phyloP scores from a whole-genome alignment of 2,113 vertebrate species.

The Eptesicus fuscus region DNA sequence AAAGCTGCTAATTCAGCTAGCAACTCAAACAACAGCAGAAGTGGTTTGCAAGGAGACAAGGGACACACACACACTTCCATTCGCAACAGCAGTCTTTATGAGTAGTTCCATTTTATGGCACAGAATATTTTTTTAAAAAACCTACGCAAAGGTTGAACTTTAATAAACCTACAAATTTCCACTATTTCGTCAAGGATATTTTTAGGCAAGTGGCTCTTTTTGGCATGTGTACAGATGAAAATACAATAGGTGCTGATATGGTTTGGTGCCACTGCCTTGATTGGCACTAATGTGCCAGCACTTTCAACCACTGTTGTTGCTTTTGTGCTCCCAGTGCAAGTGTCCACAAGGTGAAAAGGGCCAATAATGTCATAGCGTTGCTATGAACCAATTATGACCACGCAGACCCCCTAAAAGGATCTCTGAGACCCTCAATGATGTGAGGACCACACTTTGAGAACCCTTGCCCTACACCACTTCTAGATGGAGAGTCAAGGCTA shows the following conservation, averaged over 20 bases:
- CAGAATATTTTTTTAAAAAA: not conserved
- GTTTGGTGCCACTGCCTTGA: not conserved
- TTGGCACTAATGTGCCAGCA: too few species aligned
- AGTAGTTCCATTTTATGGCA: not conserved
- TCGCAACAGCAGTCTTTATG: not conserved
- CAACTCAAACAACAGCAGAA: not conserved
- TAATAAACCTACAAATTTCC: not conserved
- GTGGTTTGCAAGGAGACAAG: not conserved
- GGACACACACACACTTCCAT: not conserved
- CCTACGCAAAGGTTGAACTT: not conserved
- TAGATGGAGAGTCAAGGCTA: not conserved
- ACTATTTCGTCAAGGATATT: not conserved
- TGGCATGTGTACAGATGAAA: not conserved
- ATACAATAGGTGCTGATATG: not conserved
- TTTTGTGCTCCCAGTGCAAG: not conserved
- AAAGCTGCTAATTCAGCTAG: not conserved
- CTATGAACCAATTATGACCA: not conserved
- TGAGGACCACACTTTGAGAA: not conserved
- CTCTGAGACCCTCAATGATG: not conserved
- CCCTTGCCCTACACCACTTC: not conserved
- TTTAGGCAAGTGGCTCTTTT: not conserved
- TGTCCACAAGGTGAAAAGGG: not conserved
- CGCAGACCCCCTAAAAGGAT: not conserved
- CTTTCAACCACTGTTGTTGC: not conserved
- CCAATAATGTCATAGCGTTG: not conserved